Conservation (phyloP, 2,113 vertebrate species). For the Melanerpes aurifrons region DNA sequence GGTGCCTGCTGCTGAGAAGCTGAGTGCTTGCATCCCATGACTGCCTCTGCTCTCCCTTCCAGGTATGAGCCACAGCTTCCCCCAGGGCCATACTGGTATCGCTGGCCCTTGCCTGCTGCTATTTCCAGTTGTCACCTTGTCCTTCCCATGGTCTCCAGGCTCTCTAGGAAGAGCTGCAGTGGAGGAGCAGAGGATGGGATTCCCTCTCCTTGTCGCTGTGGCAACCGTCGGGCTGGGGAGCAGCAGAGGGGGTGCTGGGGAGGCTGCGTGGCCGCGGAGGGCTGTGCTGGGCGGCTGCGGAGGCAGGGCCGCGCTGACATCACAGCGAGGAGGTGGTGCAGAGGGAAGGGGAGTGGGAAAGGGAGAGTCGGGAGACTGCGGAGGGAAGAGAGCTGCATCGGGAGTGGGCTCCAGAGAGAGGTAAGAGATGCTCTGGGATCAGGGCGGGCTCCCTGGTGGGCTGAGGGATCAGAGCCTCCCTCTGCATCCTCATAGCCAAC, state of each 20-base stretch:
- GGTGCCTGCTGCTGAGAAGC: not conserved
- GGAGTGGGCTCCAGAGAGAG: not conserved
- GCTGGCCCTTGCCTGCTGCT: not conserved
- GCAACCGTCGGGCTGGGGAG: conserved; percentile 47
- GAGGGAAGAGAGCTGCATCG: not conserved
- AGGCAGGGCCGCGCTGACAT: conserved; percentile 51
- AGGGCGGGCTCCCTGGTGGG: accelerated
- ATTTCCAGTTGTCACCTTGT: not conserved
- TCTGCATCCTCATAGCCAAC: not conserved
- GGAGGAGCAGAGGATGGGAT: conserved; percentile 55
- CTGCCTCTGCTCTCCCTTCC: not conserved
- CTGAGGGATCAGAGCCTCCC: not conserved
- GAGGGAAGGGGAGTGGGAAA: not conserved
- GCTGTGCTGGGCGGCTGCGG: conserved; percentile 32
- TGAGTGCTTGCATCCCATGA: not conserved
- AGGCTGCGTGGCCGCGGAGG: not conserved
- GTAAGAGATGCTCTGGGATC: conserved; percentile 6
- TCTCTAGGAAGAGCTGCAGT: conserved; percentile 27
- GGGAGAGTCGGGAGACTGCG: conserved; percentile 40
- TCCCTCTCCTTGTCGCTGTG: conserved; percentile 48
- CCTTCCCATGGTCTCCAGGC: not conserved
- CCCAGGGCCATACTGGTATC: not conserved
- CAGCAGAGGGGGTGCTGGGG: not conserved
- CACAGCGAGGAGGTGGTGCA: not conserved
- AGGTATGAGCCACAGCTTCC: not conserved